Evolutionary conservation across 2,113 vertebrate species (phyloP), one percentile per base, ranked within the genome.

Genomic region (Cyanistes caeruleus): DNA sequence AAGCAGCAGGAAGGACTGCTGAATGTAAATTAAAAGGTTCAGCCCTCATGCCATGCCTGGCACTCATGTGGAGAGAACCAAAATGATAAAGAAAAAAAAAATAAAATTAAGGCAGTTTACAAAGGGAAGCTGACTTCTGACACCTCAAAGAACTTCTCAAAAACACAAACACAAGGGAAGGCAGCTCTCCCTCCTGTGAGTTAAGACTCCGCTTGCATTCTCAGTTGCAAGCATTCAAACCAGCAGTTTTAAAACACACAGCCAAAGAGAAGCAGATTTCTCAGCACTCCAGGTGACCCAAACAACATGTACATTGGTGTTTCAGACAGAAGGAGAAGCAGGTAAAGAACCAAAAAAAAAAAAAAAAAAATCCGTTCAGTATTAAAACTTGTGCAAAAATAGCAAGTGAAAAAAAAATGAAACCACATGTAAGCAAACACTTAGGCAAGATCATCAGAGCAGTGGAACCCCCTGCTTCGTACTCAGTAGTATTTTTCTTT

Each of bases 401-500:
- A 97, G 91, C 80, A 97, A 96, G 90, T 92, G 95, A 84, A 87
- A 78, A 96, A 97, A 97, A 96, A 88, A 95, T 92, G 96, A 98
- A 98, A 98, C 97, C 97, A 98, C 97, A 93, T 82, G 87, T 95
- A 96, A 94, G 96, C 96, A 96, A 96, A 94, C 85, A 93, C 94
- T 96, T 96, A 96, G 97, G 96, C 95, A 97, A 95, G 97, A 94
- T 86, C 96, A 90, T 93, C 95, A 96, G 97, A 97, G 95, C 91
- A 96, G 95, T 76, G 90, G 91, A 96, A 95, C 90, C 95, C 95
- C 98, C 98, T 96, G 86, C 96, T 96, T 97, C 97, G 97, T 98
- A 97, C 98, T 98, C 98, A 98, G 98, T 98, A 98, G 98, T 98
- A 98, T 94, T 97, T 91, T 68, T 95, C 91, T 97, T 97, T 93